Evolutionary conservation across 2,113 vertebrate species (phyloP).

Genomic region (Barnardius zonarius): DNA sequence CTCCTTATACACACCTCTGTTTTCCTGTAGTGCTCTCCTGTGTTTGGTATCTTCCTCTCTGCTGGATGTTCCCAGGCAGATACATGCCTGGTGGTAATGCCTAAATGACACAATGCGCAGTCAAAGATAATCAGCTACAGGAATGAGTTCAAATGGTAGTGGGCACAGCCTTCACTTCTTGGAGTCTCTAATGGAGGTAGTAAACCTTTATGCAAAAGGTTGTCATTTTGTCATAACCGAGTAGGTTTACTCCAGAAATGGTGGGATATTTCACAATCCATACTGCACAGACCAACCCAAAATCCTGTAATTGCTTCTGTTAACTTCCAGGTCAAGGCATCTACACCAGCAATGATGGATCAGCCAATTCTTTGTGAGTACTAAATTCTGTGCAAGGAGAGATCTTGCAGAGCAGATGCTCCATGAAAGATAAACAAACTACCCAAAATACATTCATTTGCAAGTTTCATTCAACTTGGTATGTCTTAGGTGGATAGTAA

Average conservation of each 20-base stretch:
- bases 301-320: not conserved
- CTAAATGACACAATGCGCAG: not conserved
- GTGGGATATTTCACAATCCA: not conserved
- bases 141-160: not conserved
- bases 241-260: not conserved
- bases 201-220: not conserved
- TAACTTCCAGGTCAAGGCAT: not conserved
- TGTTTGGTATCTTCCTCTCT: not conserved
- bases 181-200: not conserved
- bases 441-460: not conserved
- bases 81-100: not conserved
- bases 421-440: not conserved
- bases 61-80: not conserved
- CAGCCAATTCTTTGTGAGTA: not conserved
- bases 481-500: not conserved
- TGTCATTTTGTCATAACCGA: not conserved
- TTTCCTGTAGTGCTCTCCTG: not conserved
- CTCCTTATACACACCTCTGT: not conserved
- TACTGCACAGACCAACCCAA: not conserved
- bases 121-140: not conserved
- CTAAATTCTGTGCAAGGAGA: not conserved
- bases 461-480: not conserved
- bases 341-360: not conserved
- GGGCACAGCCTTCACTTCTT: not conserved
- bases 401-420: not conserved